A percentile compares a stretch with the other conserved stretches of the same genome.
Evolutionary conservation across 2,113 vertebrate species (phyloP).

Genomic region (Hucho hucho): DNA sequence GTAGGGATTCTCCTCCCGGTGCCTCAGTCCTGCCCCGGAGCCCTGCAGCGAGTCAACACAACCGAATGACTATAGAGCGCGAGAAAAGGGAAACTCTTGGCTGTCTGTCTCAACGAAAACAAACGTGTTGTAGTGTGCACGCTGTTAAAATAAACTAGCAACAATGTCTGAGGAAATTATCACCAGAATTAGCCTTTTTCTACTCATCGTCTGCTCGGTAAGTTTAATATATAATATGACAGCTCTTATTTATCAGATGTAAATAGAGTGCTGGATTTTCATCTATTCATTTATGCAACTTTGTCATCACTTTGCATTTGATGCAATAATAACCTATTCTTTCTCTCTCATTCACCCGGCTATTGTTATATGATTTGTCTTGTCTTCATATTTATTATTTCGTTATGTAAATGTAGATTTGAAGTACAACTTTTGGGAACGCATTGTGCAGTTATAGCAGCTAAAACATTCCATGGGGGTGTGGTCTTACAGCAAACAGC

Average conservation of each 20-base stretch:
- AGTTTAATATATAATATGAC: conserved; percentile 21
- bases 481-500: neutral
- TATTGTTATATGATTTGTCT: neutral
- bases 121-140: conserved; percentile 8
- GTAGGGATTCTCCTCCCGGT: conserved; percentile 24
- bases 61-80: conserved; percentile 2
- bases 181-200: conserved; percentile 30
- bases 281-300: too few relatives aligned
- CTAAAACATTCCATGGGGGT: conserved; percentile 2
- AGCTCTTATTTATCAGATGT: neutral
- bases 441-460: neutral
- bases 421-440: neutral
- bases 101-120: conserved; percentile 5
- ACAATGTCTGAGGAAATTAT: conserved; percentile 47
- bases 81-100: conserved; percentile 22
- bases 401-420: neutral
- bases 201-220: conserved; percentile 45
- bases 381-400: neutral
- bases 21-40: conserved; percentile 37
- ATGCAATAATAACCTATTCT: neutral
- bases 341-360: neutral
- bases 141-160: neutral
- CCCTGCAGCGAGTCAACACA: conserved; percentile 12
- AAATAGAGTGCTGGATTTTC: too few relatives aligned
- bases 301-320: too few relatives aligned